Evolutionary conservation across 2,888 invertebrate genomes (phyloP), one percentile per base, ranked within the genome.

Genomic region (Morinoia aosen): DNA sequence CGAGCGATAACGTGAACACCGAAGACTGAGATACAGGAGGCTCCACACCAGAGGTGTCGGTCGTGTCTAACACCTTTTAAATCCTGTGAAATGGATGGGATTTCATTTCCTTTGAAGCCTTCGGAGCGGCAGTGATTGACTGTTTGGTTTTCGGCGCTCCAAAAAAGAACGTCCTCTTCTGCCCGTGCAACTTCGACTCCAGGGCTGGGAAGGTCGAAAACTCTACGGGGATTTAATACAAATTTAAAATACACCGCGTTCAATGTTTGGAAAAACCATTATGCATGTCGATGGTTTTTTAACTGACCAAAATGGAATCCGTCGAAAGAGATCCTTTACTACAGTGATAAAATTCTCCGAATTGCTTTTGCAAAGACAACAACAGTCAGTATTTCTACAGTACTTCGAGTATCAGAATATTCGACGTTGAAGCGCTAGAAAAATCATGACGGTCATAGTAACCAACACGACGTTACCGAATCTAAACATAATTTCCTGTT

Each of bases 101-200:
- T 93, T 93, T 93, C 93, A 93, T 93, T 93, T 93, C 93, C 93
- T 93, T 56, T 57, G 57, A 56, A 93, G 57, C 57, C 12, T 57
- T 93, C 25, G 93, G 57, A 93, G 93, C 57, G 93, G 57, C 93
- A 93, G 93, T 90, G 90, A 90, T 90, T 90, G 90, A 90, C 39
- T 90, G 90, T 90, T 90, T 90, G 90, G 90, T 90, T 90, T 90
- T 39, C 90, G 39, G 90, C 90, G 11, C 90, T 11, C 39, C 39
- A 33, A 90, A 48, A 90, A 90, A 90, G 90, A 90, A 90, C 39
- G 90, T 40, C 90, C 90, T 33, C 76, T 40, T 90, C 39, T 48
- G 90, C 39, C 90, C 40, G 40, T 39, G 90, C 90, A 90, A 48
- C 48, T 90, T 40, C 40, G 90, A 48, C 90, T 90, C 39, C 39